Base-by-base conservation (phyloP, 2,113 vertebrate genomes). In the Istiophorus platypterus region DNA sequence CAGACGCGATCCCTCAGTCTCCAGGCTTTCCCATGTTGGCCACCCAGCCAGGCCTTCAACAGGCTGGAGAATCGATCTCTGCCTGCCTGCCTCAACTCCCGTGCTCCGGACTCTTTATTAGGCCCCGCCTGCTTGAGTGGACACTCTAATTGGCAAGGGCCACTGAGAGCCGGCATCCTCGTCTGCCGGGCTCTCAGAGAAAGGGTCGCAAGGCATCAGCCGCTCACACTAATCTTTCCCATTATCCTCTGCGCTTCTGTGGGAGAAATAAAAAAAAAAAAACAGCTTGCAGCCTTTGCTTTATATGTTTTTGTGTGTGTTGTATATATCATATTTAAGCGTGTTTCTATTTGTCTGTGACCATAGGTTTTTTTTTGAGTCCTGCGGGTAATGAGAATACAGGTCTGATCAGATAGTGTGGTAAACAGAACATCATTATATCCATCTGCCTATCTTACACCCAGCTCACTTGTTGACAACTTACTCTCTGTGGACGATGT, bases 141-240 rank as follows among this genome's bases (percentile, higher is more conserved):
- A 84, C 51, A 49, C 78, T 84, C 57, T 94, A 94, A 94, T 94
- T 94, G 93, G 51, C 84, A 0, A 85, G 93, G 88, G 93, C 91
- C 89, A 76, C 89, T 89, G 93, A 93, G 93, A 92, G 87, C 88
- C 91, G 63, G 85, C 92, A 91, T 93, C 90, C 90, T 80, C 72
- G 68, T 82, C 91, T 89, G 84, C 66, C 11, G 24, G n/a, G 13
- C 82, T 85, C 66, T 70, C 76, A 70, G 76, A 81, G 81, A 91
- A 86, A 84, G 86, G 80, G 82, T 91, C 67, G 52, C 75, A 68
- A 66, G 87, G 90, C 85, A 87, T 86, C 92, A 85, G 91, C 87
- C 86, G 88, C 90, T 93, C 89, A 79, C 78, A 83, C 91, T 92
- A 94, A 94, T 94, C 86, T 89, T 91, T 68, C 81, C 88, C 91